Evolutionary conservation across 2,113 vertebrate species (phyloP), one percentile per base, ranked within the genome.

Genomic region (Lamprotornis superbus): DNA sequence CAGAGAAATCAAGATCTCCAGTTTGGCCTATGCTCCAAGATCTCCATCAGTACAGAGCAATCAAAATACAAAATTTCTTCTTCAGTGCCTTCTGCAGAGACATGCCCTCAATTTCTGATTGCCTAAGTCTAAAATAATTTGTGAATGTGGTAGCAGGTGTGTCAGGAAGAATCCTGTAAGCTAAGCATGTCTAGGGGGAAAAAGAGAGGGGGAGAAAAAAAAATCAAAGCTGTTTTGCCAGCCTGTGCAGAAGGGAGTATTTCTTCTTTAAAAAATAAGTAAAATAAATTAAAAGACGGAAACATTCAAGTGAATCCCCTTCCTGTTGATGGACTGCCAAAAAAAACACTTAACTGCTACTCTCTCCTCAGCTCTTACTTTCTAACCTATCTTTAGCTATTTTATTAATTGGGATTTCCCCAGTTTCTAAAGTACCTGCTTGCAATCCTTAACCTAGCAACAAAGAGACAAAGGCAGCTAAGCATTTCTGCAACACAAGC

Each of bases 271-370:
- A 55, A 75, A 78, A 78, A 64, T 17, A n/a, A 63, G 47, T 11
- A 5, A 82, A 59, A 4, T 20, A 37, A 84, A 10, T 10, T 37
- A 49, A 39, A 64, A 20, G 56, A 65, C 0, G 3, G 73, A 94
- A 96, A 91, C 55, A 78, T 76, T 89, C 46, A 79, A 93, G 16
- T 53, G 46, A 94, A 85, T 80, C 57, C 42, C 46, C 35, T 93
- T 89, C 70, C 78, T 91, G 55, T 21, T 89, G 63, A 91, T 4
- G 17, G 50, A 55, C 70, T 73, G 87, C 63, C 82, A 95, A 73
- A 61, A 93, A 82, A 37, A 0, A 2, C 61, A 93, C 24, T 74
- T 61, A 67, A 68, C 31, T 69, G 47, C 50, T 87, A 24, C 49
- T 68, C 56, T 61, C 68, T 76, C 5, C 2, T 76, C 82, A 80